Conservation (phyloP, 1,140 invertebrate species). For the Drosophila nigrodunni region DNA sequence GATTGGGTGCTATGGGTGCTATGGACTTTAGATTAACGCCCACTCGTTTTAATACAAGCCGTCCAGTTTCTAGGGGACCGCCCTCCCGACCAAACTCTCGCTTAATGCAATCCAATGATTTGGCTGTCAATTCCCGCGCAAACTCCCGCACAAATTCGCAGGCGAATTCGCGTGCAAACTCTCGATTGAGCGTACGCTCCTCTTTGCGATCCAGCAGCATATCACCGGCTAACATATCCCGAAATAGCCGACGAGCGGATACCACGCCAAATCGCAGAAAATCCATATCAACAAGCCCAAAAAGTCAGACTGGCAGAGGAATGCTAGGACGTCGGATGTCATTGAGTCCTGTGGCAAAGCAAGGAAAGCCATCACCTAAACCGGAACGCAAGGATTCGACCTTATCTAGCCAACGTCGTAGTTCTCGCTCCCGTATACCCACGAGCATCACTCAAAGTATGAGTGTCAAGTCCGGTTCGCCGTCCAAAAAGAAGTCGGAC, state of each 20-base stretch:
- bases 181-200: conserved; percentile 71
- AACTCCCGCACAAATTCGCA: conserved; percentile 48
- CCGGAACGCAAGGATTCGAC: conserved; percentile 10
- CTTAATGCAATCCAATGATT: conserved; percentile 46
- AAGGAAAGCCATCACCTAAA: conserved; percentile 10
- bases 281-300: conserved; percentile 73
- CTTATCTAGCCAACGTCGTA: conserved; percentile 24
- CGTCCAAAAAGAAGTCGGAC: conserved; percentile 23
- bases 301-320: not conserved
- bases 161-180: conserved; percentile 71
- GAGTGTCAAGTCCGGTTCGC: conserved; percentile 44
- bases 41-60: conserved; percentile 47
- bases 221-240: conserved; percentile 58
- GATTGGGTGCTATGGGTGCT: not conserved
- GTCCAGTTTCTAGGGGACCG: conserved; percentile 54
- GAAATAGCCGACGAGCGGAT: conserved; percentile 25
- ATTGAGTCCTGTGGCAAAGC: conserved; percentile 55
- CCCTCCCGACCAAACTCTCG: conserved; percentile 67
- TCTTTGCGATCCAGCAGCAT: conserved; percentile 57
- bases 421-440: conserved; percentile 73
- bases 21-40: conserved; percentile 34
- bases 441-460: conserved; percentile 30
- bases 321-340: conserved; percentile 54
- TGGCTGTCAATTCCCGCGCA: not conserved
- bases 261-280: conserved; percentile 58